These are phyloP conservation scores for Vanessa tameamea DNA, from an alignment of 1,140 invertebrate species.

Conservation along the genomic window DNA sequence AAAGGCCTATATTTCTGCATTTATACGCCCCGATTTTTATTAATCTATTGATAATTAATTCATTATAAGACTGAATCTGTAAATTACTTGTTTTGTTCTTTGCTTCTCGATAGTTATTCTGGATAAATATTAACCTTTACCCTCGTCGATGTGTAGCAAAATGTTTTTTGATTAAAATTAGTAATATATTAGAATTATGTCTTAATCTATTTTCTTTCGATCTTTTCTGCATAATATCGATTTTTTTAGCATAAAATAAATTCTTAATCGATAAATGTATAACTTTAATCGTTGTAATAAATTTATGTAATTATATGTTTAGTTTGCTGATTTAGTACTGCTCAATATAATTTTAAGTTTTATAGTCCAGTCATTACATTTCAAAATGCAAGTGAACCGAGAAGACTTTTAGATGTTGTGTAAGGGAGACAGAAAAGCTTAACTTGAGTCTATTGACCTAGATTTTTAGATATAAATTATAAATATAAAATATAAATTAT, in stretches of 20 bases:
- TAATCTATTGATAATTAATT: conserved; percentile 22
- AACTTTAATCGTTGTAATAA: neutral
- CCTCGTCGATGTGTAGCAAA: neutral
- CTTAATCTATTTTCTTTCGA: conserved; percentile 4
- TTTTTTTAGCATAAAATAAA: neutral
- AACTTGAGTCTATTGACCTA: no score
- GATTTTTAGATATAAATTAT: no score
- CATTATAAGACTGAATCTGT: conserved; percentile 24
- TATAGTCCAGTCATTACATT: no score
- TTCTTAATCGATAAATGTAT: neutral
- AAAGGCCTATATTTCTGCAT: conserved; percentile 16
- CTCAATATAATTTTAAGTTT: conserved; percentile 35
- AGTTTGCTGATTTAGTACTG: conserved; percentile 28
- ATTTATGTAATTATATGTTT: conserved; percentile 18
- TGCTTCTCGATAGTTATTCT: neutral
- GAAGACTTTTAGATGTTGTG: no score
- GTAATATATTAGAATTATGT: neutral
- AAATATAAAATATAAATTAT: no score
- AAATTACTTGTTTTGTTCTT: conserved; percentile 11
- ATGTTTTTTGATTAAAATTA: neutral
- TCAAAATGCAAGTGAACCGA: no score
- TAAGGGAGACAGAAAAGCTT: no score
- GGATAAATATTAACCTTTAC: neutral
- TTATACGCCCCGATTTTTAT: conserved; percentile 6
- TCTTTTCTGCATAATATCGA: conserved; percentile 1